phyloP scores from a whole-genome alignment of 2,113 vertebrate species.

The Dicaeum eximium region DNA sequence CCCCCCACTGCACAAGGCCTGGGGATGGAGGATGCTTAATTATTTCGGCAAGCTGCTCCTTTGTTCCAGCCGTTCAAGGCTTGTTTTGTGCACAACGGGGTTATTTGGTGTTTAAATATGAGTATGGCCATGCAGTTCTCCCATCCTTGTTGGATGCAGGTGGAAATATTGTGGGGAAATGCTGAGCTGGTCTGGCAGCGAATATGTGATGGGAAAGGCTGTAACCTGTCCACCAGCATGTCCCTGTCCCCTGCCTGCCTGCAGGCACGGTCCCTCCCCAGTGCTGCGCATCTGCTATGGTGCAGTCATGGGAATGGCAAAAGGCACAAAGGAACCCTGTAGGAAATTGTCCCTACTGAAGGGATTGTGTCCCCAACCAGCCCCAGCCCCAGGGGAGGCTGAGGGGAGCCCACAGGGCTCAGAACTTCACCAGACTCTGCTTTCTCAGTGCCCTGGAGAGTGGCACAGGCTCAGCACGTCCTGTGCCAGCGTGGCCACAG shows the following conservation, averaged over 20 bases:
- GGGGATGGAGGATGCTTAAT: background rate
- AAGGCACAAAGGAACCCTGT: background rate
- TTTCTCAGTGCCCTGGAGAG: background rate
- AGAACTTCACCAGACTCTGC: background rate
- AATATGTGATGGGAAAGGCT: accelerated
- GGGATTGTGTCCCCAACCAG: background rate
- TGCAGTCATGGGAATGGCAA: background rate
- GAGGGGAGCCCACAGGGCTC: background rate
- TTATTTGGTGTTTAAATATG: background rate
- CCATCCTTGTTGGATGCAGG: accelerated
- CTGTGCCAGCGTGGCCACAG: accelerated
- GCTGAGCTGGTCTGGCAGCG: background rate
- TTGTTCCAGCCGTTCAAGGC: background rate
- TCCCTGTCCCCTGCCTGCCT: background rate
- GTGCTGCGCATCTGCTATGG: accelerated
- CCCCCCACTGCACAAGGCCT: accelerated
- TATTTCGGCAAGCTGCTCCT: background rate
- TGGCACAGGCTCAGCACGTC: background rate
- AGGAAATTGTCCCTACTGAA: background rate
- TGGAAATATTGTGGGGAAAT: accelerated
- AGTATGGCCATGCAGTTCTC: accelerated
- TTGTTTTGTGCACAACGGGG: accelerated
- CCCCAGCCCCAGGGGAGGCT: background rate
- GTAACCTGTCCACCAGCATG: background rate
- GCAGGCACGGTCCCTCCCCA: accelerated